Base-by-base conservation (phyloP, 35 echinoderm and acorn worm species). In the Acanthaster planci region DNA sequence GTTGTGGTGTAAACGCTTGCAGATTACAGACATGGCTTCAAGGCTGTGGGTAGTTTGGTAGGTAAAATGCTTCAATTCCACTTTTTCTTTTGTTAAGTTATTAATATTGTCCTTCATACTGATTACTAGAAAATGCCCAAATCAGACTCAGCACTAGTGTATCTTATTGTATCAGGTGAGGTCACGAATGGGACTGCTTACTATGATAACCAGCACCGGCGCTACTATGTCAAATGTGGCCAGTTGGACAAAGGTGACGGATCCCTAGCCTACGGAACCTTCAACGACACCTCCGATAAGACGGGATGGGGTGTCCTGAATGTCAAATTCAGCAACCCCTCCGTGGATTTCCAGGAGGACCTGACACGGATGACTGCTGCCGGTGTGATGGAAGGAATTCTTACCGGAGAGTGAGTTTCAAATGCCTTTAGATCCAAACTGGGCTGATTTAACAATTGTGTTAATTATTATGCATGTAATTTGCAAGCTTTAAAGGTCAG, bases 281-380 rank as follows among this genome's bases (percentile, higher is more conserved):
- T 86, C 51, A 94, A 90, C 87, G 88, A 94, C 52, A 90, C 87
- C 16, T 39, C 86, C 8, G 19, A 77, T 16, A 64, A 38, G 23
- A 84, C 92, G 16, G 92, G 92, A 21, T 94, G 92, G 92, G 78
- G 88, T 50, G 80, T 87, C 12, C 79, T 94, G 30, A 37, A 94
- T 54, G 52, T 94, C 21, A 90, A 84, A 64, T 72, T 72, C 34
- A 82, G 81, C 18, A 87, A 87, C 0, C 90, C 67, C 58, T 36
- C 77, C 15, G 22, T 39, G 7, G 9, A 76, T 38, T 35, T 30
- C 55, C 64, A 78, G 9, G 37, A 59, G 54, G 92, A 94, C 56
- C 39, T 59, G 39, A 52, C 83, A 38, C 23, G 81, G 0, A 77
- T 87, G 59, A 90, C 64, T 84, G 92, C 92, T 53, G 92, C 92